A percentile compares a stretch with the other conserved stretches of the same genome.
phyloP scores from a whole-genome alignment of 1,140 invertebrate genomes.

The Dysdera silvatica region DNA sequence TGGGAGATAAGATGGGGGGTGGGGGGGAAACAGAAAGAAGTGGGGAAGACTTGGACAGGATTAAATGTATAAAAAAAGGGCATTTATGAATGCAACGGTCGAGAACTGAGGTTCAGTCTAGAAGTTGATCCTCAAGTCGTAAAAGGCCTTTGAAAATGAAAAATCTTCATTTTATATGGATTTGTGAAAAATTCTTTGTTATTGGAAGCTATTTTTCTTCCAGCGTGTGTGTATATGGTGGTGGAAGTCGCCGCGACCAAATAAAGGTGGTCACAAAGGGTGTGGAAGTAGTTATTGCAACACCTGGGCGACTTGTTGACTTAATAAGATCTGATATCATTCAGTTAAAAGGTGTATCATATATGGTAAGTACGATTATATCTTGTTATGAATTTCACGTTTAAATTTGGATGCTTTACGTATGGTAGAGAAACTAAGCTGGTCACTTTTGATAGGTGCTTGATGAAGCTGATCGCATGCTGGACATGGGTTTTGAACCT shows the following conservation, averaged over 20 bases:
- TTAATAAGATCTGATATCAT: constrained; percentile 55
- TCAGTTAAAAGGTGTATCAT: constrained; percentile 66
- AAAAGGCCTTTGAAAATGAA: too few relatives aligned
- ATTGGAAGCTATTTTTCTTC: background rate
- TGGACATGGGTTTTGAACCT: constrained; percentile 79
- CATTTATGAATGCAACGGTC: too few relatives aligned
- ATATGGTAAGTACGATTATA: constrained; percentile 51
- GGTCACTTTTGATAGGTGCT: constrained; percentile 50
- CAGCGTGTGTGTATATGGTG: constrained; percentile 79
- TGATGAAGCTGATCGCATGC: constrained; percentile 77
- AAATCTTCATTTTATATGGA: too few relatives aligned
- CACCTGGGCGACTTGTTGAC: constrained; percentile 80
- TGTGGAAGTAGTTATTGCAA: constrained; percentile 81
- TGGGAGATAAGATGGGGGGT: too few relatives aligned
- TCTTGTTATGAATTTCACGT: background rate
- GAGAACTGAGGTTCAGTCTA: too few relatives aligned
- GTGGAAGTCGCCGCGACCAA: constrained; percentile 66
- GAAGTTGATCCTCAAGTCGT: too few relatives aligned
- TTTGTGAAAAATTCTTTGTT: background rate
- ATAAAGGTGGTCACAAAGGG: constrained; percentile 59
- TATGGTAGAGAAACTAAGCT: background rate
- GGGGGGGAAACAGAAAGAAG: too few relatives aligned
- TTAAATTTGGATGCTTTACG: background rate
- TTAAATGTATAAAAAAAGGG: too few relatives aligned
- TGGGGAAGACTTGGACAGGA: too few relatives aligned